Conservation (phyloP, 2,113 vertebrate genomes). For the Notiomystis cincta region DNA sequence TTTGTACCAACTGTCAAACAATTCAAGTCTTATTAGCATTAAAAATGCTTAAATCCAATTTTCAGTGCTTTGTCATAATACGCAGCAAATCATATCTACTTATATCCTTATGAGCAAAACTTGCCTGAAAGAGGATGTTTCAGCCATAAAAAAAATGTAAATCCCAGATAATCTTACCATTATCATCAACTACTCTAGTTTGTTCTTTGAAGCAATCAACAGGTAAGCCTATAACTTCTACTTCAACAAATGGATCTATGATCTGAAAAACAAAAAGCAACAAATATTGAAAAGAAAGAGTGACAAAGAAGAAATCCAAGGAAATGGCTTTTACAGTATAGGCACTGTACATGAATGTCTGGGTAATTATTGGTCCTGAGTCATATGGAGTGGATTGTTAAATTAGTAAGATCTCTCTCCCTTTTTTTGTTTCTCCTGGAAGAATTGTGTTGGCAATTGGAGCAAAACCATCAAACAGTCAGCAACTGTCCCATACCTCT, state of each 20-base stretch:
- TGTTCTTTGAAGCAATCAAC: slow-evolving; percentile 94
- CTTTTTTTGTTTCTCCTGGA: neutral
- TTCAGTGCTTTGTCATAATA: neutral
- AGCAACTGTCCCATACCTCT: slow-evolving; percentile 75
- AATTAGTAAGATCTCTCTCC: neutral
- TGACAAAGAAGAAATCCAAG: neutral
- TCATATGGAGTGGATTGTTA: neutral
- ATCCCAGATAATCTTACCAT: slow-evolving; percentile 76
- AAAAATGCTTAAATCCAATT: neutral
- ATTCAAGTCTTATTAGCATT: neutral
- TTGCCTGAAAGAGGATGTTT: neutral
- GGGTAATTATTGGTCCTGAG: neutral
- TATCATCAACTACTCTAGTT: slow-evolving; percentile 95
- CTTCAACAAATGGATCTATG: slow-evolving; percentile 98
- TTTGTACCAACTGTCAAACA: neutral
- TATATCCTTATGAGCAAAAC: neutral
- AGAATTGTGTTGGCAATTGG: neutral
- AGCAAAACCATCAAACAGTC: neutral
- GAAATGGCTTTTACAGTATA: neutral
- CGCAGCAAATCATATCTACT: neutral
- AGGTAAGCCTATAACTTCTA: slow-evolving; percentile 92
- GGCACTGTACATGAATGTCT: neutral
- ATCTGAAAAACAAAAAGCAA: slow-evolving; percentile 77
- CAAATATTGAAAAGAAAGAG: neutral
- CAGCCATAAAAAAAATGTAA: neutral